Percentiles rank a stretch among this genome's conserved stretches.
Conservation (phyloP, 2,797 vertebrate genomes). For the Strix occidentalis region DNA sequence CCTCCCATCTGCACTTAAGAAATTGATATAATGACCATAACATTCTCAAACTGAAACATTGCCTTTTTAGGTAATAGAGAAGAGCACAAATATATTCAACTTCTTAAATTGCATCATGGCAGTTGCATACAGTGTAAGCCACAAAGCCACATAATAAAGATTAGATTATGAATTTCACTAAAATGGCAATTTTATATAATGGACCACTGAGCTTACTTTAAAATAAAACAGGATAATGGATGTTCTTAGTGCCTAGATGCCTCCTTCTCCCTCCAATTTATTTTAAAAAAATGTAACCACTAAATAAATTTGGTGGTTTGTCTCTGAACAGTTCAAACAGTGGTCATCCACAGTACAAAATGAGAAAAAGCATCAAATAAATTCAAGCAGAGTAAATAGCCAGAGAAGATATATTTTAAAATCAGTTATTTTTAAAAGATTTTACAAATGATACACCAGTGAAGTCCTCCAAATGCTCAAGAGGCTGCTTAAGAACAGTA, state of each 20-base stretch:
- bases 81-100: conserved; percentile 26
- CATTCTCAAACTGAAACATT: conserved; percentile 42
- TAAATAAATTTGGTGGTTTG: background rate
- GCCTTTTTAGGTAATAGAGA: conserved; percentile 46
- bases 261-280: background rate
- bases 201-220: background rate
- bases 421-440: background rate
- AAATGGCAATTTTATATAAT: background rate
- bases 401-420: background rate
- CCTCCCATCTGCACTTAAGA: conserved; percentile 60
- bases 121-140: conserved; percentile 14
- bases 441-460: background rate
- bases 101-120: background rate
- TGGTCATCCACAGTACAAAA: background rate
- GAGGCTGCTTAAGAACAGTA: background rate
- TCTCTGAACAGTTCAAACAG: background rate
- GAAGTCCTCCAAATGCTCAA: background rate
- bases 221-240: background rate
- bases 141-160: conserved; percentile 18
- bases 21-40: conserved; percentile 55
- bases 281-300: background rate
- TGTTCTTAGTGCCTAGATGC: background rate
- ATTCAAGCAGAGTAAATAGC: background rate
- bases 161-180: conserved; percentile 9
- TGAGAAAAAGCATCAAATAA: background rate